Conservation (phyloP, 1,140 invertebrate genomes). For the Brachionus rotundiformis region DNA sequence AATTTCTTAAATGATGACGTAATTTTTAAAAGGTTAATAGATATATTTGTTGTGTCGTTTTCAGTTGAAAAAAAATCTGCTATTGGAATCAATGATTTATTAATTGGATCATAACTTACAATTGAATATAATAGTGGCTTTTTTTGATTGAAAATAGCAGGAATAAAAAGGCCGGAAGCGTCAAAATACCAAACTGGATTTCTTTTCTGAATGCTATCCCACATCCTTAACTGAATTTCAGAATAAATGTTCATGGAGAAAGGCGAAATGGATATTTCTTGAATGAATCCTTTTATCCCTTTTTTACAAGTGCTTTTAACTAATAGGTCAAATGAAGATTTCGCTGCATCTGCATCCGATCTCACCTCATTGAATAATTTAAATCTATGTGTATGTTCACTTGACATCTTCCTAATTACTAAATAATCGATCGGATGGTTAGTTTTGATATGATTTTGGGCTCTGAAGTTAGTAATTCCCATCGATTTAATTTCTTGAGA, state of each 20-base stretch:
- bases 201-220: conserved; percentile 2
- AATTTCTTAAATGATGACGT: background rate
- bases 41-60: conserved; percentile 15
- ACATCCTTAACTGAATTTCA: conserved; percentile 2
- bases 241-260: background rate
- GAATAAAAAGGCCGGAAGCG: conserved; percentile 5
- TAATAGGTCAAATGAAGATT: background rate
- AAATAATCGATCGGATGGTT: background rate
- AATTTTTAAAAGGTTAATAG: background rate
- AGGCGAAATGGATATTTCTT: conserved; percentile 2
- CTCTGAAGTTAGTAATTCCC: background rate
- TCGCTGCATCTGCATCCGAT: background rate
- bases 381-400: conserved; percentile 1
- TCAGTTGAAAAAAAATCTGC: conserved; percentile 4
- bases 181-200: conserved; percentile 34
- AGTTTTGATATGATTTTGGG: conserved; percentile 20
- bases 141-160: background rate
- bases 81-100: conserved; percentile 19
- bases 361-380: conserved; percentile 1
- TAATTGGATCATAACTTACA: conserved; percentile 3
- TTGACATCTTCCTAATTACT: conserved; percentile 4
- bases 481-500: background rate
- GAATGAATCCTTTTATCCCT: conserved; percentile 6
- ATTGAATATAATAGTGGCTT: conserved; percentile 17
- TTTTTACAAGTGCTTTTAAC: background rate